phyloP scores from a whole-genome alignment of 2,113 vertebrate genomes.

The Thinocorus orbignyianus region DNA sequence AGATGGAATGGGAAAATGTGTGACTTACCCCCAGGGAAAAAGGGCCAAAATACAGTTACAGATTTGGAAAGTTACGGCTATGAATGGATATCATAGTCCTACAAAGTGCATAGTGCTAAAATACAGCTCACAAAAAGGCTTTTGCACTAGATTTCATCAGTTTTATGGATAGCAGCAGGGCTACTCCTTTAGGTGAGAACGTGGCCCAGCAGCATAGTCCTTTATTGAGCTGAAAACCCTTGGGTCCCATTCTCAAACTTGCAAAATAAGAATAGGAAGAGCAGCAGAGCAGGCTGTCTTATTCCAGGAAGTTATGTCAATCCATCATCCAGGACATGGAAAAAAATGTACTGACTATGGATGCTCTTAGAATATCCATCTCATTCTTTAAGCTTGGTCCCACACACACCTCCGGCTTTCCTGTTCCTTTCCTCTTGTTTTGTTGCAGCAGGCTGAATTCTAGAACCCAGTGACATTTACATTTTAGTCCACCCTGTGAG shows the following conservation, averaged over 20 bases:
- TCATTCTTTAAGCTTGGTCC: background rate
- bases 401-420: background rate
- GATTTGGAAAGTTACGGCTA: background rate
- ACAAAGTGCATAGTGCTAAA: background rate
- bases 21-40: background rate
- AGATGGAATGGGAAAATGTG: background rate
- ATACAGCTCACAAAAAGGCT: background rate
- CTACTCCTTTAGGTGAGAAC: background rate
- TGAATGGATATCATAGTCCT: background rate
- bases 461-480: background rate
- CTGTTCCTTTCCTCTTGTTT: background rate
- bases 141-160: background rate
- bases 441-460: background rate
- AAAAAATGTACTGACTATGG: background rate
- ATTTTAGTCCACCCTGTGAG: background rate
- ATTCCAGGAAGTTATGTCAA: constrained; percentile 25
- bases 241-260: background rate
- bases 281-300: background rate
- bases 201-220: background rate
- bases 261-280: constrained; percentile 16
- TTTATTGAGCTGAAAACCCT: background rate
- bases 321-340: background rate
- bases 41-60: background rate
- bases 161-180: background rate
- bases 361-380: background rate